Base-by-base conservation (phyloP, 2,113 vertebrate genomes). In the Cranoglanis bouderius region DNA sequence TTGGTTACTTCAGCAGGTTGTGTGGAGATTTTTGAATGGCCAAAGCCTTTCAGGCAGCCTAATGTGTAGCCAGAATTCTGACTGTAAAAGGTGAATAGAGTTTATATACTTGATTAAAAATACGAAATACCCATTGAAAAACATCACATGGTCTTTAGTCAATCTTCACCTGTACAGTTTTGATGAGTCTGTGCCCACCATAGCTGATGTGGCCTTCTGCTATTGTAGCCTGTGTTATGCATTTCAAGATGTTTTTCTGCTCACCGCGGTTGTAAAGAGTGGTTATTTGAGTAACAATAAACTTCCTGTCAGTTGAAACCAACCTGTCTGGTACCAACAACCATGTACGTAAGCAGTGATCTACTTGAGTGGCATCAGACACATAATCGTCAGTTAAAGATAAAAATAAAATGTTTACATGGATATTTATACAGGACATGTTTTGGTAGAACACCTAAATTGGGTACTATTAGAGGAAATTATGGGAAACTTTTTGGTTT, bases 1-100 rank as follows among this genome's bases (percentile, higher is more conserved):
- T 26, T n/a, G 82, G 82, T n/a, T n/a, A 49, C 65, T 65, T 65
- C 67, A 84, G 14, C 82, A 84, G 81, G 81, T 59, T 80, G 14
- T 53, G 14, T 49, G 19, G 77, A 51, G 26, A 32, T 78, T 51
- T 78, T 78, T 49, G 13, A 78, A 18, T 18, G 46, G 24, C 5
- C 67, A 38, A 16, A 72, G 16, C 14, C 8, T 38, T 72, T 35
- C 35, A 72, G 16, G 8, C 35, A 75, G 21, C 7, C 26, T 14
- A n/a, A 14, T 29, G 5, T 80, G 75, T 51, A 16, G 18, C 21
- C 40, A 26, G 10, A 49, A 6, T 51, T 51, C 26, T 80, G 4
- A 18, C 13, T 51, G 13, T 80, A 80, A 80, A 18, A 26, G 19
- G 1, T 75, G 38, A 72, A 40, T 19, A 77, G 3, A 18, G 12